Conservation (phyloP, 2,797 vertebrate species). For the Muraenolepis orangiensis region DNA sequence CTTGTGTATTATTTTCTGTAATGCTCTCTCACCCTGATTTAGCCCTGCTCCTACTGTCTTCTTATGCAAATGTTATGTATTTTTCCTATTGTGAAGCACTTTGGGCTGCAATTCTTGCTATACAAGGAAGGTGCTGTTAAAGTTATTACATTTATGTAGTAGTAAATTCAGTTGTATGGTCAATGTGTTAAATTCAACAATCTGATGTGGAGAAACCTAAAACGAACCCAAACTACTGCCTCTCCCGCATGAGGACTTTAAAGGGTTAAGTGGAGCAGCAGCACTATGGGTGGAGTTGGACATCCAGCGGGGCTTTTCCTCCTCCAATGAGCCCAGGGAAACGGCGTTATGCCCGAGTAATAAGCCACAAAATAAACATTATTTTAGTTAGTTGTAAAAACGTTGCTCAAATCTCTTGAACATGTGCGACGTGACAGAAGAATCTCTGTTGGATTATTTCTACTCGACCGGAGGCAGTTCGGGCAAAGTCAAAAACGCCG, state of each 20-base stretch:
- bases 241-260: conserved; percentile 19
- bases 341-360: conserved; percentile 25
- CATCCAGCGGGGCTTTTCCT: conserved; percentile 20
- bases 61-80: too few relatives aligned
- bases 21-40: too few relatives aligned
- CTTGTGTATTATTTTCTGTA: too few relatives aligned
- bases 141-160: too few relatives aligned
- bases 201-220: too few relatives aligned
- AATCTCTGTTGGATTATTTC: conserved; percentile 76
- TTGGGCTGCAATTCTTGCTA: too few relatives aligned
- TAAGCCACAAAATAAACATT: neutral
- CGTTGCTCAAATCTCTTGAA: neutral
- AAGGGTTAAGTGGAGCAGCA: conserved; percentile 75
- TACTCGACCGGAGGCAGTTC: conserved; percentile 61
- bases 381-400: neutral
- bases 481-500: conserved; percentile 73
- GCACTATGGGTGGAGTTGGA: conserved; percentile 71
- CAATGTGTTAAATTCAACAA: too few relatives aligned
- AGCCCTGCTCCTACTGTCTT: too few relatives aligned
- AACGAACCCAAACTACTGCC: too few relatives aligned
- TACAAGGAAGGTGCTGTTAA: too few relatives aligned
- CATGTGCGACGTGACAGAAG: conserved; percentile 73
- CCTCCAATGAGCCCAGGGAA: conserved; percentile 59
- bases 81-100: too few relatives aligned
- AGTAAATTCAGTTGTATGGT: too few relatives aligned